A percentile compares a stretch with the other conserved stretches of the same genome.
These are phyloP conservation scores for Temnopleurus reevesii DNA, from an alignment of 53 echinoderm and acorn worm genomes.

Conservation along the genomic window DNA sequence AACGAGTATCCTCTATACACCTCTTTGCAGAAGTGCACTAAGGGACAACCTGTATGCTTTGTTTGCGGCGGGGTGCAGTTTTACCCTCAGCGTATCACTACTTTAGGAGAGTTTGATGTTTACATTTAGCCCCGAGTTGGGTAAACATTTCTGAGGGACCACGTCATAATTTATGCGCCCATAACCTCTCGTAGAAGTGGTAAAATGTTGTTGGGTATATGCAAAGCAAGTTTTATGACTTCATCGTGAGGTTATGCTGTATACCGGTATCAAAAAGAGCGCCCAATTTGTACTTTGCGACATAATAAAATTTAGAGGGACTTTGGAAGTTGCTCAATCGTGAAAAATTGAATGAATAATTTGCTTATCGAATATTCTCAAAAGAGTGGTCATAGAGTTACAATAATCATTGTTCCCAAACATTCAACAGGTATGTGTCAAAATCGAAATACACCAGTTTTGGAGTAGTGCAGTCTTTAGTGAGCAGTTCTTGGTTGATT, in stretches of 20 bases:
- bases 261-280: background rate
- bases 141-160: slow-evolving; percentile 42
- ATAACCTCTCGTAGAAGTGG: background rate
- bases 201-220: slow-evolving; percentile 4
- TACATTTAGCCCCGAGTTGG: slow-evolving; percentile 4
- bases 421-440: background rate
- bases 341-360: background rate
- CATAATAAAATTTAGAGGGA: background rate
- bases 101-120: slow-evolving; percentile 13
- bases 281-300: background rate
- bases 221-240: slow-evolving; percentile 1
- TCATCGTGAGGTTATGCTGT: slow-evolving; percentile 12
- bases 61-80: background rate
- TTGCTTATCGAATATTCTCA: background rate
- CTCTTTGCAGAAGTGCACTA: too few relatives aligned
- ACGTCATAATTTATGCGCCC: slow-evolving; percentile 54
- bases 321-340: slow-evolving; percentile 15
- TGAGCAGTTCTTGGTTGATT: too few relatives aligned
- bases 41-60: background rate
- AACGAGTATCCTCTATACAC: too few relatives aligned
- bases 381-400: background rate
- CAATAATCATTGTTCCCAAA: background rate
- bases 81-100: background rate
- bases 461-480: too few relatives aligned
- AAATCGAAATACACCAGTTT: too few relatives aligned